These are phyloP conservation scores for Alouatta palliata DNA, from an alignment of 2,113 vertebrate genomes.

Conservation along the genomic window DNA sequence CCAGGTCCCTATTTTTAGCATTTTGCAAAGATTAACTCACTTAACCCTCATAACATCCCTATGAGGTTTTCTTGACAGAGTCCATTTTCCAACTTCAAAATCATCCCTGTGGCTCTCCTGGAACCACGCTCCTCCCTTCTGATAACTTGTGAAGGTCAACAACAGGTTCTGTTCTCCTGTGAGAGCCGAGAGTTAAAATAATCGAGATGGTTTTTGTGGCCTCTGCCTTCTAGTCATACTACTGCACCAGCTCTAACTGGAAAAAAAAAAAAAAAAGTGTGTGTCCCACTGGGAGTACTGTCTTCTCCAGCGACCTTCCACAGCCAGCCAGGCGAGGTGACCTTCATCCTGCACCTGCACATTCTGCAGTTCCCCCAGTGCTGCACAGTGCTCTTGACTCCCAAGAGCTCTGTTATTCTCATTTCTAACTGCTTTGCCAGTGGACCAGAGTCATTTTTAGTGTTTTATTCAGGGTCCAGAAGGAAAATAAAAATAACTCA, in stretches of 20 bases:
- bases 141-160: not conserved
- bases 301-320: not conserved
- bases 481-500: not conserved
- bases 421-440: constrained; percentile 7
- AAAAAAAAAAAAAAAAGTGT: not conserved
- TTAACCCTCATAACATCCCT: not conserved
- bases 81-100: constrained; percentile 38
- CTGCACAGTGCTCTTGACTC: not conserved
- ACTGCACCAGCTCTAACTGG: not conserved
- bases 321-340: not conserved
- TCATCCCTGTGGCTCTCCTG: not conserved
- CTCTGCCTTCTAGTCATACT: not conserved
- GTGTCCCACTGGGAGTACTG: not conserved
- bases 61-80: constrained; percentile 1
- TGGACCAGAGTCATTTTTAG: not conserved
- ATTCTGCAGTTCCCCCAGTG: not conserved
- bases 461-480: constrained; percentile 24
- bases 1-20: not conserved
- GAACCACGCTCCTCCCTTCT: not conserved
- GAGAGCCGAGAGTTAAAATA: not conserved
- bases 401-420: not conserved
- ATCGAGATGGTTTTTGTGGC: not conserved
- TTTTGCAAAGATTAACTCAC: constrained; percentile 48
- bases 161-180: not conserved
- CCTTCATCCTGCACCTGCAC: not conserved